Percentiles rank a stretch among this genome's conserved stretches.
phyloP scores from a whole-genome alignment of 2,797 vertebrate genomes.

The Serranus cabrilla region DNA sequence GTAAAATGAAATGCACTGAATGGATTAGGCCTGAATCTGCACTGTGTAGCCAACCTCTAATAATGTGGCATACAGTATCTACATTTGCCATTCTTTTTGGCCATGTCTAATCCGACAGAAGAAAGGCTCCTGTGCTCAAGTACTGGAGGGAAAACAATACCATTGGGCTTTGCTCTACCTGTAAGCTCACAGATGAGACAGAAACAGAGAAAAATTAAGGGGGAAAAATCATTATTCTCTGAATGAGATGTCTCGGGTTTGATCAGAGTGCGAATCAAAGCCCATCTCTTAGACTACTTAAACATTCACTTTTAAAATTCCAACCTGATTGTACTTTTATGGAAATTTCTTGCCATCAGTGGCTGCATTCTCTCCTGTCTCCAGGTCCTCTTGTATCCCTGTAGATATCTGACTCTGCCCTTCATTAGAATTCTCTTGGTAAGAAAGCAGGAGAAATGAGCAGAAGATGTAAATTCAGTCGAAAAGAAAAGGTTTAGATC shows the following conservation, averaged over 20 bases:
- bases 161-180: constrained; percentile 88
- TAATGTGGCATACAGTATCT: constrained; percentile 73
- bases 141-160: constrained; percentile 86
- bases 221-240: constrained; percentile 94
- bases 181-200: constrained; percentile 86
- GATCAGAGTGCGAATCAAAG: constrained; percentile 99
- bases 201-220: constrained; percentile 86
- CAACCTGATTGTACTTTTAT: constrained; percentile 99
- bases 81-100: constrained; percentile 87
- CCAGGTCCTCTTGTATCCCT: constrained; percentile 95
- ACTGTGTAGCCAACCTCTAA: constrained; percentile 68
- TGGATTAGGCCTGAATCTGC: constrained; percentile 52
- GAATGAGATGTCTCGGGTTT: constrained; percentile 98
- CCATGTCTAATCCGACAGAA: constrained; percentile 84
- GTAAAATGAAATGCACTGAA: constrained; percentile 52
- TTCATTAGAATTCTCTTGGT: constrained; percentile 99
- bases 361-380: constrained; percentile 97
- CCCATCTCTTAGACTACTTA: constrained; percentile 99
- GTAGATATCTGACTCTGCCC: constrained; percentile 93
- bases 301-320: constrained; percentile 99
- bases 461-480: constrained; percentile 96
- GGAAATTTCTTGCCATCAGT: constrained; percentile 98
- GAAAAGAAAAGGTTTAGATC: constrained; percentile 96
- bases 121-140: constrained; percentile 81
- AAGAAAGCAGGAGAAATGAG: constrained; percentile 95